phyloP scores from a whole-genome alignment of 2,797 vertebrate species.

The Fundulus diaphanus region DNA sequence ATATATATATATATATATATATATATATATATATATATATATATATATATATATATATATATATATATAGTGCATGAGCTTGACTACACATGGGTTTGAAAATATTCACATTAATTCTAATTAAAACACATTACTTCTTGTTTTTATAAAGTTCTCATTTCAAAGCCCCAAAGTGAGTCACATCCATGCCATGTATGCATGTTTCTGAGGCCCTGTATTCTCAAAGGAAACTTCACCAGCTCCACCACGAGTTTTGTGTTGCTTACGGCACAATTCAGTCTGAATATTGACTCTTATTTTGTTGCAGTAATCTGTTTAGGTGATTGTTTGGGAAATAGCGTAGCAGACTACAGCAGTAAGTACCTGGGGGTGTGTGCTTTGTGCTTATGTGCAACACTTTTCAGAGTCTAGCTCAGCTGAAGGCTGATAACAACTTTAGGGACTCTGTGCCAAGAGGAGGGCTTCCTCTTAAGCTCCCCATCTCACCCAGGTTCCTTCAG shows the following conservation, averaged over 20 bases:
- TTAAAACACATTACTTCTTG: not conserved
- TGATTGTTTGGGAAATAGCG: not conserved
- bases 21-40: no score
- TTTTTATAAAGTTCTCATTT: not conserved
- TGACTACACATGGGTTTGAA: not conserved
- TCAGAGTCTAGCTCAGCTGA: conserved; percentile 9
- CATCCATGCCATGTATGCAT: not conserved
- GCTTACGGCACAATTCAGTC: conserved; percentile 17
- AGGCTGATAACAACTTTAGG: conserved; percentile 28
- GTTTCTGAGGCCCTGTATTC: not conserved
- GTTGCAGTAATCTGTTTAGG: conserved; percentile 14
- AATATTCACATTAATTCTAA: not conserved
- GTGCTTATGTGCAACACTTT: not conserved
- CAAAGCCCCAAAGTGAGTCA: not conserved
- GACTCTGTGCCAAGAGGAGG: conserved; percentile 17
- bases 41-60: no score
- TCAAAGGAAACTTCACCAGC: not conserved
- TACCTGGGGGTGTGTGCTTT: not conserved
- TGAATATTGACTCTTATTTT: conserved; percentile 10
- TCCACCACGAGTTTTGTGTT: conserved; percentile 17
- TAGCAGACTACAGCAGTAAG: not conserved
- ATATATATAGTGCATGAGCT: no score
- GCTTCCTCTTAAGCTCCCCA: conserved; percentile 18
- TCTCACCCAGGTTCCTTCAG: conserved; percentile 8
- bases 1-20: no score